phyloP scores from a whole-genome alignment of 2,797 vertebrate species.

The Hipposideros larvatus region DNA sequence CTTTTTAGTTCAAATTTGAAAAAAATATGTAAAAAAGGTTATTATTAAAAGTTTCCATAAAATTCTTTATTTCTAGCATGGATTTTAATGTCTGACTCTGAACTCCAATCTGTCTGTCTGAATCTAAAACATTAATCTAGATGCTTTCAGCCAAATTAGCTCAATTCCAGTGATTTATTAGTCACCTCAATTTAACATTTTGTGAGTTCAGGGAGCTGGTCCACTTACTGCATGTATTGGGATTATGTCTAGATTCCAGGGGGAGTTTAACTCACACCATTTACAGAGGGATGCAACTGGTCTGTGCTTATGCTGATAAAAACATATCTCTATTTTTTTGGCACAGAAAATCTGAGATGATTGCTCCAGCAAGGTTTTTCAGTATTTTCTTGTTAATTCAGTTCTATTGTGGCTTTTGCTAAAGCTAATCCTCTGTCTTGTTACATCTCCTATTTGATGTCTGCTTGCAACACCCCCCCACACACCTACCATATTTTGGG shows the following conservation, averaged over 20 bases:
- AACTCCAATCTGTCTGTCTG: background rate
- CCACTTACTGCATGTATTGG: background rate
- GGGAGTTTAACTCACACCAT: background rate
- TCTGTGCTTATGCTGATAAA: conserved; percentile 63
- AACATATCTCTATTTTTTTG: background rate
- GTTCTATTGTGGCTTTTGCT: background rate
- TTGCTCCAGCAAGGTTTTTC: background rate
- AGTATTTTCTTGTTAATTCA: conserved; percentile 15
- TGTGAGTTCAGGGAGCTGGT: background rate
- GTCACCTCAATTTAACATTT: background rate
- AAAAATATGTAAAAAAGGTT: background rate
- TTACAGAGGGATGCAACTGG: background rate
- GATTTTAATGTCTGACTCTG: conserved; percentile 20
- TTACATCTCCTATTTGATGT: background rate
- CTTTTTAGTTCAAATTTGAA: background rate
- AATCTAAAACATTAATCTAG: background rate
- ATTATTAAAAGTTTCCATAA: background rate
- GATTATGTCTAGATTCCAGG: background rate
- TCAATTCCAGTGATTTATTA: background rate
- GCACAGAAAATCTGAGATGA: background rate
- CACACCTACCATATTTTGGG: background rate
- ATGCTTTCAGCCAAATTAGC: background rate
- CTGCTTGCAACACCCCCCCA: background rate
- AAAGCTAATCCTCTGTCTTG: background rate
- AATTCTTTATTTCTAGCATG: background rate